These are phyloP conservation scores for Strongylocentrotus purpuratus DNA, from an alignment of 35 echinoderm and acorn worm species.

Conservation along the genomic window DNA sequence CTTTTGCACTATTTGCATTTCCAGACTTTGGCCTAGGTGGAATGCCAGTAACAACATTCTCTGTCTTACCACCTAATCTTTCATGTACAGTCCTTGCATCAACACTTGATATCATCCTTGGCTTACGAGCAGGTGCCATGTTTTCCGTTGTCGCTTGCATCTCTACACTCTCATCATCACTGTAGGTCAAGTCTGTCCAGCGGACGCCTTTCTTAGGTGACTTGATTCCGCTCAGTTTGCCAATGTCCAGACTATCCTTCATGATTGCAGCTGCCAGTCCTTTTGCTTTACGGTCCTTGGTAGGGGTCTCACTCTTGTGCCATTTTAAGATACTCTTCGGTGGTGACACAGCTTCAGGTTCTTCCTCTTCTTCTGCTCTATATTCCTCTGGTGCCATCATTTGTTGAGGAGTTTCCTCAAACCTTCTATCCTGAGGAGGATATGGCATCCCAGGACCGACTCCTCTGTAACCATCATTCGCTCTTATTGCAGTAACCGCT, in stretches of 20 bases:
- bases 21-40: constrained; percentile 54
- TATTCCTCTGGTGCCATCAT: neutral
- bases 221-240: constrained; percentile 62
- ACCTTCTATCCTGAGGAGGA: neutral
- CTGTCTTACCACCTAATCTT: constrained; percentile 38
- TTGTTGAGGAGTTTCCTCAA: constrained; percentile 14
- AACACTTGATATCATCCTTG: constrained; percentile 29
- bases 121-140: neutral
- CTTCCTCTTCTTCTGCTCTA: neutral
- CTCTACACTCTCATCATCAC: constrained; percentile 28
- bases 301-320: neutral
- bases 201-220: constrained; percentile 82
- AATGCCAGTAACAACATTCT: neutral
- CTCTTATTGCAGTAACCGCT: neutral
- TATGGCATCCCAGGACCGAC: neutral
- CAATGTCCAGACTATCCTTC: constrained; percentile 91
- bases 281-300: constrained; percentile 5
- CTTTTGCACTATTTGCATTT: constrained; percentile 6
- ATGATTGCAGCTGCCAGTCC: constrained; percentile 64
- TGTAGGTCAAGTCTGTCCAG: constrained; percentile 85
- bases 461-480: neutral
- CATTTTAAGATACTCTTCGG: constrained; percentile 82
- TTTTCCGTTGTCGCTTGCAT: constrained; percentile 7
- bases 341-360: neutral
- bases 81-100: constrained; percentile 68